A percentile compares a stretch with the other conserved stretches of the same genome.
These are phyloP conservation scores for Scaptomyza hsui DNA, from an alignment of 1,140 invertebrate species.

Conservation along the genomic window DNA sequence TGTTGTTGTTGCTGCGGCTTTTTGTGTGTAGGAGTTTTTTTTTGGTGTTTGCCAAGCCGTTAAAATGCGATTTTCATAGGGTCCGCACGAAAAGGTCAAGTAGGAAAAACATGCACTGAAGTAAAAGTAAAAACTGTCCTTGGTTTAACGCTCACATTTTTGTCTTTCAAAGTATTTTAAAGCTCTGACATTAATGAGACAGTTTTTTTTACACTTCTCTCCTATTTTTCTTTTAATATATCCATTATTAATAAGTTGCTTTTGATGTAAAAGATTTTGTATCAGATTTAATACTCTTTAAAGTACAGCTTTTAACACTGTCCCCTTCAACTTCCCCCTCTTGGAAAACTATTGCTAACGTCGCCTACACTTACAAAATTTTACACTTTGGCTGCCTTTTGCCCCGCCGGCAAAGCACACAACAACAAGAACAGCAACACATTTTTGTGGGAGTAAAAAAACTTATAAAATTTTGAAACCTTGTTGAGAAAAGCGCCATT, in stretches of 20 bases:
- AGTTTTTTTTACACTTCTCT: background rate
- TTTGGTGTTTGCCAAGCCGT: slow-evolving; percentile 18
- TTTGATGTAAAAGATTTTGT: slow-evolving; percentile 14
- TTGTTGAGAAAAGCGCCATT: slow-evolving; percentile 13
- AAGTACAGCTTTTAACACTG: slow-evolving; percentile 3
- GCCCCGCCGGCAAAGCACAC: slow-evolving; percentile 10
- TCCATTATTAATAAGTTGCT: slow-evolving; percentile 24
- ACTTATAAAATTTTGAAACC: slow-evolving; percentile 18
- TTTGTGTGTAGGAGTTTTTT: slow-evolving; percentile 12
- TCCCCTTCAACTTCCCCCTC: too few relatives aligned
- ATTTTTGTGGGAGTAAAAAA: slow-evolving; percentile 11
- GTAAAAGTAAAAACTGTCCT: background rate
- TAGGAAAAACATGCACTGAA: slow-evolving; percentile 1
- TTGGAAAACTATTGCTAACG: slow-evolving; percentile 17
- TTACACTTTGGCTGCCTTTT: slow-evolving; percentile 23
- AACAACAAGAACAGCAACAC: slow-evolving; percentile 10
- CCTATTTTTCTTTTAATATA: slow-evolving; percentile 8
- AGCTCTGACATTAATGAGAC: slow-evolving; percentile 3
- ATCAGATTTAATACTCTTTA: slow-evolving; percentile 13
- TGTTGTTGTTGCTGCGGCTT: background rate
- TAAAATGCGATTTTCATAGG: slow-evolving; percentile 20
- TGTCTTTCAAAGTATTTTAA: slow-evolving; percentile 7
- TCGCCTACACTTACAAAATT: slow-evolving; percentile 30
- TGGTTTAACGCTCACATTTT: too few relatives aligned
- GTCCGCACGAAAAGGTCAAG: slow-evolving; percentile 7